A percentile compares a stretch with the other conserved stretches of the same genome.
Evolutionary conservation across 2,888 invertebrate species (phyloP).

Genomic region (Apodemia mormo): DNA sequence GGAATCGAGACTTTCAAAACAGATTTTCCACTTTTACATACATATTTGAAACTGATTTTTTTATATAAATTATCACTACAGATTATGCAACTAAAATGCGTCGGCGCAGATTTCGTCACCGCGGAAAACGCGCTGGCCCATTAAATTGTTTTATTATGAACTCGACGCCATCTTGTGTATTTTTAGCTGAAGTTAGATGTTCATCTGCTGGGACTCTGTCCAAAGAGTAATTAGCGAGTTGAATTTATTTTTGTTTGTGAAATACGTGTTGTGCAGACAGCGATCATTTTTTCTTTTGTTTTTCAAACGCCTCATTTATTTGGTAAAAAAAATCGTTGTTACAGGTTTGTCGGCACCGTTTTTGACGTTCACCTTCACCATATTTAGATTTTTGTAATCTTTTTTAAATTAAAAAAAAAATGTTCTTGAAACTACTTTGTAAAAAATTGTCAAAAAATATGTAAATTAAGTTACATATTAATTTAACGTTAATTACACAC

Average conservation of each 20-base stretch:
- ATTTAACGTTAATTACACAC: too few species aligned
- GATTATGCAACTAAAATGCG: slow-evolving; percentile 75
- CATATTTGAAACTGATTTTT: slow-evolving; percentile 38
- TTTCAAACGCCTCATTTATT: slow-evolving; percentile 4
- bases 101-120: slow-evolving; percentile 79
- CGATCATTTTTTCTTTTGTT: slow-evolving; percentile 21
- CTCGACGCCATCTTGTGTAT: slow-evolving; percentile 80
- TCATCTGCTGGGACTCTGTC: slow-evolving; percentile 80
- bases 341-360: not conserved
- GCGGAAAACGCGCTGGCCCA: slow-evolving; percentile 81
- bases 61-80: slow-evolving; percentile 76
- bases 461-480: too few species aligned
- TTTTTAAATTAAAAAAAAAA: too few species aligned
- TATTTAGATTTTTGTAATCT: too few species aligned
- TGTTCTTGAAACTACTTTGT: too few species aligned
- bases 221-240: slow-evolving; percentile 78
- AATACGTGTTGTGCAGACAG: slow-evolving; percentile 47
- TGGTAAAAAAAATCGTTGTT: not conserved
- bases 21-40: too few species aligned
- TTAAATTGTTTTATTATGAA: slow-evolving; percentile 82
- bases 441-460: too few species aligned
- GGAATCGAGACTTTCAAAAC: too few species aligned
- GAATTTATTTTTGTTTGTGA: slow-evolving; percentile 64
- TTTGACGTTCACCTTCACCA: not conserved
- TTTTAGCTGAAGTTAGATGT: slow-evolving; percentile 80